Percentiles rank a stretch among this genome's conserved stretches.
phyloP scores from a whole-genome alignment of 2,113 vertebrate species.

The Semicossyphus pulcher region DNA sequence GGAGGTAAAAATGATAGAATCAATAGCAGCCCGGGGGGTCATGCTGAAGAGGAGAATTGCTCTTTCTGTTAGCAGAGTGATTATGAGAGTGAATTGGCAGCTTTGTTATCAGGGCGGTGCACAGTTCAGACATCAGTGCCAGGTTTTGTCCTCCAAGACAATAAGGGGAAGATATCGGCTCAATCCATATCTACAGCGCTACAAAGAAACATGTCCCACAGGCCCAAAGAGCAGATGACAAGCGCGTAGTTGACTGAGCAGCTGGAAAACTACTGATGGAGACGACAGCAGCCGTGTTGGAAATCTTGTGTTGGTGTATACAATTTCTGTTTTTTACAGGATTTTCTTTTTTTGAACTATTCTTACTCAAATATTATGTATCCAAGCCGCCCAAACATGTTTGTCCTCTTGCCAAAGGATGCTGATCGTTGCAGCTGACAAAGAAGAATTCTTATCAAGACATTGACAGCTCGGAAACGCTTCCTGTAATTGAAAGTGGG shows the following conservation, averaged over 20 bases:
- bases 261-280: conserved; percentile 32
- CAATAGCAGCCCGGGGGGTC: conserved; percentile 33
- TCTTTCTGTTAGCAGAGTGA: conserved; percentile 38
- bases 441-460: too few species aligned
- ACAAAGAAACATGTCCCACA: conserved; percentile 37
- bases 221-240: conserved; percentile 37
- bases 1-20: conserved; percentile 30
- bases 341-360: too few species aligned
- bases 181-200: conserved; percentile 52
- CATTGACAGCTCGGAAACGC: too few species aligned
- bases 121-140: conserved; percentile 43
- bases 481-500: too few species aligned
- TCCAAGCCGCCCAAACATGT: too few species aligned
- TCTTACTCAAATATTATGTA: too few species aligned
- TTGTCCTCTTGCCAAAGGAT: too few species aligned
- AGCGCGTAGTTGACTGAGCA: neutral
- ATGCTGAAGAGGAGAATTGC: neutral
- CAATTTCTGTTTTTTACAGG: neutral
- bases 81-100: conserved; percentile 52
- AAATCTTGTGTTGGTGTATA: neutral
- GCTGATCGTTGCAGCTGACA: too few species aligned
- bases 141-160: conserved; percentile 65
- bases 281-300: neutral
- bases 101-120: conserved; percentile 56
- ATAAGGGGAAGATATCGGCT: conserved; percentile 50